A percentile compares a stretch with the other conserved stretches of the same genome.
Evolutionary conservation across 2,797 vertebrate species (phyloP).

Genomic region (Peromyscus eremicus): DNA sequence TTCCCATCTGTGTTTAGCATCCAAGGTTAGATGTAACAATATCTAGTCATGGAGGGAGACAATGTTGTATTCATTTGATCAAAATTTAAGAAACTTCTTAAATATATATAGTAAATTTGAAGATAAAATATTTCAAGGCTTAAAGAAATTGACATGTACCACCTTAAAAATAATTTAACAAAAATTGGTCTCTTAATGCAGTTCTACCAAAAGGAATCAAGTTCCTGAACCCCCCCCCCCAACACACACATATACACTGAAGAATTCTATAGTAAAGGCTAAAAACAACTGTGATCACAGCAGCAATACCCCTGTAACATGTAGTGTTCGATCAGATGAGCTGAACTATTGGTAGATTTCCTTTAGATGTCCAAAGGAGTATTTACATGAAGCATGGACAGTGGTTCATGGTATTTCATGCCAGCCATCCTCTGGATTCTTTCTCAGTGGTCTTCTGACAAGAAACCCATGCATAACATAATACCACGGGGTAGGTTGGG

Average conservation of each 20-base stretch:
- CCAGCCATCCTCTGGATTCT: not conserved
- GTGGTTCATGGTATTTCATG: not conserved
- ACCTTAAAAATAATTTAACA: not conserved
- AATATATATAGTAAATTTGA: not conserved
- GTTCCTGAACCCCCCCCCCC: slow-evolving; percentile 2
- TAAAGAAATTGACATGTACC: slow-evolving; percentile 17
- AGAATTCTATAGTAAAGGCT: not conserved
- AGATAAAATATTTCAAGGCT: not conserved
- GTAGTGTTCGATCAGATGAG: not conserved
- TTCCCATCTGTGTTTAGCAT: not conserved
- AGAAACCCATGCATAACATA: not conserved
- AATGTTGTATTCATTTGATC: slow-evolving; percentile 3
- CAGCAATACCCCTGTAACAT: not conserved
- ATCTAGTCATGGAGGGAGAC: not conserved
- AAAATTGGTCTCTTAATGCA: not conserved
- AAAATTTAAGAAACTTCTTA: not conserved
- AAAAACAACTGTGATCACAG: not conserved
- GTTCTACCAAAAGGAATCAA: not conserved
- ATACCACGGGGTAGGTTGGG: not conserved
- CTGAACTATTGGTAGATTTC: not conserved
- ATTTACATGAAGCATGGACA: not conserved
- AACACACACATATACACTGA: not conserved
- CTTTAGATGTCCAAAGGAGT: not conserved
- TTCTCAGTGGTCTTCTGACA: not conserved
- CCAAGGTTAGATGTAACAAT: not conserved